phyloP scores from a whole-genome alignment of 2,797 vertebrate genomes.

The Eleutherodactylus coqui region DNA sequence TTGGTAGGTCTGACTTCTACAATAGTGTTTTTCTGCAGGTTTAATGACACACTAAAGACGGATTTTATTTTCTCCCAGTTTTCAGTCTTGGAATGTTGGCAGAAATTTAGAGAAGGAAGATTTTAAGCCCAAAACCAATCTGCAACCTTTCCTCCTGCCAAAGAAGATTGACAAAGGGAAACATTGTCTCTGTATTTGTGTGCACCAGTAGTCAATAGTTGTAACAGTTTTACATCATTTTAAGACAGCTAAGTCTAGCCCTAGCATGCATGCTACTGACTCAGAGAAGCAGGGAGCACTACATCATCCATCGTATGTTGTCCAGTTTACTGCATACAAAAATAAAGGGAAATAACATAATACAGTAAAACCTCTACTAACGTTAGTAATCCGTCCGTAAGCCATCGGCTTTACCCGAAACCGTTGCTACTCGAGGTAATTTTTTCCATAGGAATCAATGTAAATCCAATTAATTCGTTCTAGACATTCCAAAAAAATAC shows the following conservation, averaged over 20 bases:
- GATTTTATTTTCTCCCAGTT: background rate
- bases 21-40: background rate
- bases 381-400: no score
- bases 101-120: slow-evolving; percentile 8
- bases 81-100: slow-evolving; percentile 10
- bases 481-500: no score
- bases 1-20: background rate
- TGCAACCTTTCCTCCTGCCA: background rate
- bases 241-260: background rate
- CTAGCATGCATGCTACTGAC: background rate
- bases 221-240: background rate
- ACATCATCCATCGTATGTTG: background rate
- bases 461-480: no score
- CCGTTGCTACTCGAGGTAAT: no score
- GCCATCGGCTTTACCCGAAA: no score
- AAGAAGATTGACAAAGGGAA: slow-evolving; percentile 25
- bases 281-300: background rate
- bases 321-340: background rate
- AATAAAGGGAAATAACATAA: background rate
- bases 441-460: no score
- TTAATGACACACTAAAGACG: background rate
- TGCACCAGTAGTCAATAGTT: background rate
- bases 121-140: slow-evolving; percentile 5
- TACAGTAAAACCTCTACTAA: no score
- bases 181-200: slow-evolving; percentile 17